Evolutionary conservation across 2,113 vertebrate genomes (phyloP).

Genomic region (Tringa solitaria): DNA sequence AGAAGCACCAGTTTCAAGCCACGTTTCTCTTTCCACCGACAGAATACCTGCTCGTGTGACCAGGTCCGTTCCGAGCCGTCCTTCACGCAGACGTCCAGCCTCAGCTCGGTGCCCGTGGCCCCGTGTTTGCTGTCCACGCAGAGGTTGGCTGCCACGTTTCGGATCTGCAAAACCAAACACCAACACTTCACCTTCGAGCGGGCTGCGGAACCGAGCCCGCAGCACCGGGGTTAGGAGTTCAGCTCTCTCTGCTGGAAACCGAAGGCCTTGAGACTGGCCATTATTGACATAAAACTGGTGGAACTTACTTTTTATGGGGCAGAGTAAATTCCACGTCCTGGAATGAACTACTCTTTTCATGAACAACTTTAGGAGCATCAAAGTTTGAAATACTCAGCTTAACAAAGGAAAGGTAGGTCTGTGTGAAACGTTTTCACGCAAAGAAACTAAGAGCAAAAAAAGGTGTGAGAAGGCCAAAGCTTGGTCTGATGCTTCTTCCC

Average conservation of each 20-base stretch:
- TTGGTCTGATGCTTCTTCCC: not conserved
- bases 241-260: not conserved
- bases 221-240: not conserved
- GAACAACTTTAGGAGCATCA: not conserved
- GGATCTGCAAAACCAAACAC: slow-evolving; percentile 76
- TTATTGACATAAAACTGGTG: not conserved
- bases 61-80: slow-evolving; percentile 87
- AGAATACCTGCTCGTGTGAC: slow-evolving; percentile 88
- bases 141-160: slow-evolving; percentile 81
- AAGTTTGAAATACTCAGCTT: not conserved
- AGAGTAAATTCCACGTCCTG: not conserved
- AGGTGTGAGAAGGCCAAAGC: not conserved
- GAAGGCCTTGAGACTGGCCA: not conserved
- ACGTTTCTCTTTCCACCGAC: not conserved
- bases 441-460: not conserved
- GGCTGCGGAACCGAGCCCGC: not conserved
- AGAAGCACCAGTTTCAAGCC: not conserved
- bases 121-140: slow-evolving; percentile 89
- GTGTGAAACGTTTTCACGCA: not conserved
- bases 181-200: not conserved
- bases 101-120: slow-evolving; percentile 82
- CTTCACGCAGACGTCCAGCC: slow-evolving; percentile 85
- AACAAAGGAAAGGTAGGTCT: not conserved
- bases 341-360: not conserved
- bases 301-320: not conserved